Percentiles rank a stretch among this genome's conserved stretches.
Evolutionary conservation across 2,113 vertebrate species (phyloP).

Genomic region (Hystrix brachyura): DNA sequence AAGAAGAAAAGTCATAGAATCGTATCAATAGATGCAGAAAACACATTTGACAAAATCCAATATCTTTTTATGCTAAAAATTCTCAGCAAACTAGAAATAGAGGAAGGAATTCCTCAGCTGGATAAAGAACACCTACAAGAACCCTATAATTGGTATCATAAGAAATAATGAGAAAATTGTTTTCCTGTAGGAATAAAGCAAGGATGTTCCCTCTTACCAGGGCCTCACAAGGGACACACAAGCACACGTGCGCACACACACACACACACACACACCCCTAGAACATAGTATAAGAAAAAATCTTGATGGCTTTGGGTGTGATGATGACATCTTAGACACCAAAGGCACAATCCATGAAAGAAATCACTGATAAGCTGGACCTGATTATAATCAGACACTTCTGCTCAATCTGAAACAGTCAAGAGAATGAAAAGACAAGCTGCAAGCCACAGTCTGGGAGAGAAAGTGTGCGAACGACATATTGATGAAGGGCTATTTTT

Average conservation of each 20-base stretch:
- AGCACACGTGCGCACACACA: not conserved
- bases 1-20: not conserved
- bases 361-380: not conserved
- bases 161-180: not conserved
- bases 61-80: not conserved
- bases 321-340: not conserved
- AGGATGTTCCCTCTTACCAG: not conserved
- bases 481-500: not conserved
- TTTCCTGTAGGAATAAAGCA: not conserved
- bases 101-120: not conserved
- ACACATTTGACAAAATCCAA: not conserved
- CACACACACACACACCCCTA: not conserved
- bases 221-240: not conserved
- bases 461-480: not conserved
- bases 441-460: not conserved
- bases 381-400: not conserved
- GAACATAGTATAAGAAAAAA: not conserved
- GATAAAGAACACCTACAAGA: not conserved
- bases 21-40: not conserved
- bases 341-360: not conserved
- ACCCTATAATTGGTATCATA: not conserved
- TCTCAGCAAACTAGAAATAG: not conserved
- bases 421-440: not conserved
- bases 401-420: not conserved
- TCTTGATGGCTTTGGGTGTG: not conserved